These are phyloP conservation scores for Helogale parvula DNA, from an alignment of 2,113 vertebrate species.

Conservation along the genomic window DNA sequence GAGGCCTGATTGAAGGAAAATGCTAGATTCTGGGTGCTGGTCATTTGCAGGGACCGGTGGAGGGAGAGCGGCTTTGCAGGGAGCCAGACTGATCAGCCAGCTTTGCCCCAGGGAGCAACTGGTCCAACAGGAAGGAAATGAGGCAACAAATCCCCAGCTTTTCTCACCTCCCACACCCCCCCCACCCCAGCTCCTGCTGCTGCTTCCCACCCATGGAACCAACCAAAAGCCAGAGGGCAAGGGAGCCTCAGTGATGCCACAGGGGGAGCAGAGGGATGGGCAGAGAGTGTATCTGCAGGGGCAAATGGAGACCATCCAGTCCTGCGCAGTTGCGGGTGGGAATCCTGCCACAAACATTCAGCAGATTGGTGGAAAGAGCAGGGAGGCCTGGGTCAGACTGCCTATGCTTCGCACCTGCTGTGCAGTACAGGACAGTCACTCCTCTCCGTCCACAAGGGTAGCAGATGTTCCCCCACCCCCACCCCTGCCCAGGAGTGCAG, in stretches of 20 bases:
- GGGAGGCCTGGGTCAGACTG: background rate
- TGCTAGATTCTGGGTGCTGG: background rate
- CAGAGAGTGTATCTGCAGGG: background rate
- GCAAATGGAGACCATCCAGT: accelerated
- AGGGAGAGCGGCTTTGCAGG: background rate
- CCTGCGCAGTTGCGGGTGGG: background rate
- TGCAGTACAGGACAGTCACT: accelerated
- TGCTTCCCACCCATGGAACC: background rate
- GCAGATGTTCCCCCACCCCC: accelerated
- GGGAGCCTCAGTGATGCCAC: background rate
- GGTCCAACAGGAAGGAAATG: background rate
- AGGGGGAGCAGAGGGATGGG: background rate
- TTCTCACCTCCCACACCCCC: background rate
- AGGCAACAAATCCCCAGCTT: background rate
- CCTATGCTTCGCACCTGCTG: accelerated
- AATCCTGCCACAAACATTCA: background rate
- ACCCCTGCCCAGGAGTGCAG: background rate
- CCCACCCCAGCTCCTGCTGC: background rate
- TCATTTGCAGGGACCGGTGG: background rate
- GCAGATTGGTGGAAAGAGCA: background rate
- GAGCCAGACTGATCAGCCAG: background rate
- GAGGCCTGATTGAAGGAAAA: background rate
- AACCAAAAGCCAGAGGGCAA: background rate
- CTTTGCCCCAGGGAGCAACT: background rate
- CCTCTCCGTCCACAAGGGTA: background rate